Evolutionary conservation across 2,888 invertebrate species (phyloP).

Genomic region (Chaetoderma sp.): DNA sequence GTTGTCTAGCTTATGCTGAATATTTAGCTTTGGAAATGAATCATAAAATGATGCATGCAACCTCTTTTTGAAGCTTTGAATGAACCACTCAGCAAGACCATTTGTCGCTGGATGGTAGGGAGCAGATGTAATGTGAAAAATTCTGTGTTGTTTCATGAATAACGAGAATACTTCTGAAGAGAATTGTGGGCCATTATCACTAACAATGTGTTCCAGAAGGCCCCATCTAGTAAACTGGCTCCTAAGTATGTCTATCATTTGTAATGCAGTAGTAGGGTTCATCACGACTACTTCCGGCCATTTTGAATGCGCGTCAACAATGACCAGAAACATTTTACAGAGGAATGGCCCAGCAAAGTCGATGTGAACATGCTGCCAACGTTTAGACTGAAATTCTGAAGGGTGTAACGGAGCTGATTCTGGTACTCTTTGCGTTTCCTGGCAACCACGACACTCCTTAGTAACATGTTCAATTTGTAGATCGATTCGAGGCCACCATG

Average conservation of each 20-base stretch:
- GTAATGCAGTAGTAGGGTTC: constrained; percentile 23
- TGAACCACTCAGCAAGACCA: constrained; percentile 8
- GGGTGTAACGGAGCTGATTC: constrained; percentile 40
- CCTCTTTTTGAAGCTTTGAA: constrained; percentile 1
- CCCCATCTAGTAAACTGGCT: constrained; percentile 14
- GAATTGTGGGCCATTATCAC: constrained; percentile 5
- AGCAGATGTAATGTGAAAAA: neutral
- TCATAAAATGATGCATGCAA: no score
- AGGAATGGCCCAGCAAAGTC: constrained; percentile 45
- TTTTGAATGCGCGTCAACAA: constrained; percentile 42
- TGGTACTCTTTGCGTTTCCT: constrained; percentile 26
- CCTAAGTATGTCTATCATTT: constrained; percentile 31
- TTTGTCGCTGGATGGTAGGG: constrained; percentile 8
- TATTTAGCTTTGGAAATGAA: constrained; percentile 2
- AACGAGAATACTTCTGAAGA: neutral
- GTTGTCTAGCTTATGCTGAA: neutral
- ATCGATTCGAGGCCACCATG: constrained; percentile 45
- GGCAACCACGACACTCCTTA: constrained; percentile 30
- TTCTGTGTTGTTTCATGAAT: neutral
- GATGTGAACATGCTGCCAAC: no score
- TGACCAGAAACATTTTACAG: constrained; percentile 36
- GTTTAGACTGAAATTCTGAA: constrained; percentile 43
- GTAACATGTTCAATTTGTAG: constrained; percentile 24
- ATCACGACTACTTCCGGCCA: constrained; percentile 35
- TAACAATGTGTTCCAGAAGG: neutral